These are phyloP conservation scores for Melipona beecheii DNA, from an alignment of 2,888 invertebrate species.

Conservation along the genomic window DNA sequence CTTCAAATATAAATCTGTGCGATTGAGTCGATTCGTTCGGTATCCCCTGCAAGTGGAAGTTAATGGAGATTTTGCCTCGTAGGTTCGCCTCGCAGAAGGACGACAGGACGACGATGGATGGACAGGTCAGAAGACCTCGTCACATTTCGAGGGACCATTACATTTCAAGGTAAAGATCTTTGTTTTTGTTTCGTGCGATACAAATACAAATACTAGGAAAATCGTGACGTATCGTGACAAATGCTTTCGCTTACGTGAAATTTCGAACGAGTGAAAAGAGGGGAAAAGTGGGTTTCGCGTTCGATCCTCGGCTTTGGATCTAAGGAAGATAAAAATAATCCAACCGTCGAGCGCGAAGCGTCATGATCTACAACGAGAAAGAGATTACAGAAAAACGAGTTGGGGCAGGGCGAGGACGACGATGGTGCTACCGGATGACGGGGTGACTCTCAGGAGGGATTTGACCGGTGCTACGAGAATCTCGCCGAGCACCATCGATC, in stretches of 20 bases:
- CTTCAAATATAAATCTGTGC: too few species aligned
- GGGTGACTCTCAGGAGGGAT: conserved; percentile 76
- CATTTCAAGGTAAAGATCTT: conserved; percentile 76
- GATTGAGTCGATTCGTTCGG: too few species aligned
- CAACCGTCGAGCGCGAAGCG: conserved; percentile 41
- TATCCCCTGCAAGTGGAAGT: not conserved
- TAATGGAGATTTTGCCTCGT: conserved; percentile 1
- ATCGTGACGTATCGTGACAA: not conserved
- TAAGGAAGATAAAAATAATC: not conserved
- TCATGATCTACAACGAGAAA: conserved; percentile 60
- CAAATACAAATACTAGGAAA: too few species aligned
- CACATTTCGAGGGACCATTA: conserved; percentile 81
- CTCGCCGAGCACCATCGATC: conserved; percentile 91
- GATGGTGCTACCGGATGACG: conserved; percentile 70
- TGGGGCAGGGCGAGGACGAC: conserved; percentile 78
- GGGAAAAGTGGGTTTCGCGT: not conserved
- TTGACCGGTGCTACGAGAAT: conserved; percentile 88
- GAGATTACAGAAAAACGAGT: conserved; percentile 80
- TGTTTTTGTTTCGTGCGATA: too few species aligned
- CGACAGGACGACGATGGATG: conserved; percentile 76
- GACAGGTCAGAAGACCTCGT: conserved; percentile 77
- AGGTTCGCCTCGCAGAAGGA: conserved; percentile 68
- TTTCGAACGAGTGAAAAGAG: not conserved
- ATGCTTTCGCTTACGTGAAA: not conserved
- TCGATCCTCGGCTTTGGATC: conserved; percentile 33